Evolutionary conservation across 2,888 invertebrate genomes (phyloP).

Genomic region (Cantharis nigra): DNA sequence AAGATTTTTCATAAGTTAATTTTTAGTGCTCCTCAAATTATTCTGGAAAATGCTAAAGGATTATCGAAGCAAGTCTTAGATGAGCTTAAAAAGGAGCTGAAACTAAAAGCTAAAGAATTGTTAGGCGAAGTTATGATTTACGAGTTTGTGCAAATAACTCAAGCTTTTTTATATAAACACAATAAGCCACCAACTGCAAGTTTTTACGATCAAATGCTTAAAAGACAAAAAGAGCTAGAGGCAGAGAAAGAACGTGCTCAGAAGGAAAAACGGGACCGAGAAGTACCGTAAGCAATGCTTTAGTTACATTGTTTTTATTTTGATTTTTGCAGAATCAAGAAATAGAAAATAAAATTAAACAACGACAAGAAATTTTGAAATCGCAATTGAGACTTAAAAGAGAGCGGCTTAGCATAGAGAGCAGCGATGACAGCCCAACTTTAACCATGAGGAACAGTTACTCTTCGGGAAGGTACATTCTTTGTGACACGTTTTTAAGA

Average conservation of each 20-base stretch:
- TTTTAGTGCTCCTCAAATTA: slow-evolving; percentile 67
- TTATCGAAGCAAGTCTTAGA: slow-evolving; percentile 72
- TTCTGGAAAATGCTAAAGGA: slow-evolving; percentile 76
- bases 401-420: slow-evolving; percentile 41
- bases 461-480: slow-evolving; percentile 33
- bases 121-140: slow-evolving; percentile 87
- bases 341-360: slow-evolving; percentile 75
- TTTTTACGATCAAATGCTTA: slow-evolving; percentile 90
- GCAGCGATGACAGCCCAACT: slow-evolving; percentile 53
- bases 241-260: slow-evolving; percentile 65
- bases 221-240: slow-evolving; percentile 69
- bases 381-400: slow-evolving; percentile 65
- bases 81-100: slow-evolving; percentile 65
- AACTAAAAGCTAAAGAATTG: slow-evolving; percentile 60
- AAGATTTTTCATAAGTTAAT: neutral
- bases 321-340: slow-evolving; percentile 63
- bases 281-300: slow-evolving; percentile 52
- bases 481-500: neutral
- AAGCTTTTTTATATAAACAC: slow-evolving; percentile 78
- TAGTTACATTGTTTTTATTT: neutral
- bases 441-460: slow-evolving; percentile 41
- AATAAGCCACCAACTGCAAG: slow-evolving; percentile 82
- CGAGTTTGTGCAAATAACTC: slow-evolving; percentile 77
- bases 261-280: slow-evolving; percentile 68
- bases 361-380: slow-evolving; percentile 77